Base-by-base conservation (phyloP, 2,888 invertebrate genomes). In the Dolomedes plantarius region DNA sequence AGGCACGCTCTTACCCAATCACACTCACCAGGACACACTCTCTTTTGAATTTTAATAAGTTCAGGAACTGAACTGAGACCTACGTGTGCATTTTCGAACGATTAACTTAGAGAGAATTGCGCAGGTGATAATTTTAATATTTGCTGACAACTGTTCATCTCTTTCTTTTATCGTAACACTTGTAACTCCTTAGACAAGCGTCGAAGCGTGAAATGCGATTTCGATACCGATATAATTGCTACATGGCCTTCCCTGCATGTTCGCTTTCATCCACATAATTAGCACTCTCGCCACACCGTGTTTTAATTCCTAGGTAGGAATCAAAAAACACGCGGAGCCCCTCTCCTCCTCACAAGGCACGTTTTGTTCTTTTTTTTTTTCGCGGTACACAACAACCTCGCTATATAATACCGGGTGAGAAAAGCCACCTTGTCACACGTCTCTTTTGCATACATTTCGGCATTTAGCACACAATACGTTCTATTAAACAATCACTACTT, bases 121-220 rank as follows among this genome's bases (percentile, higher is more conserved):
- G 36, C 5, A 5, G 36, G 36, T 7, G 36, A 36, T 36, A n/a
- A 6, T 62, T 27, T 65, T 11, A 29, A 31, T 65, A 16, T 31
- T 29, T 65, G 19, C 65, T n/a, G 16, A 29, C 19, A 13, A 13
- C 29, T 29, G 13, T 13, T 65, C 31, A 13, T 29, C 23, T n/a
- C 62, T 62, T 13, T 31, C 29, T 29, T 13, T 65, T 16, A 29
- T 6, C 29, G 56, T 32, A 46, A 3, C 19, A 32, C 46, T 6
- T 29, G 56, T 32, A 46, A 3, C 19, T 32, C 46, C 50, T 64
- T 39, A 76, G 76, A 65, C 64, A 65, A 50, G 41, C 76, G 39
- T 28, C 64, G 39, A 71, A 72, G 71, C 82, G 36, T 83, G 82
- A 83, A 83, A 83, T 76, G 29, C 65, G 76, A 72, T 72, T 76